A percentile compares a stretch with the other conserved stretches of the same genome.
Evolutionary conservation across 2,113 vertebrate species (phyloP).

Genomic region (Neodon shergylaensis): DNA sequence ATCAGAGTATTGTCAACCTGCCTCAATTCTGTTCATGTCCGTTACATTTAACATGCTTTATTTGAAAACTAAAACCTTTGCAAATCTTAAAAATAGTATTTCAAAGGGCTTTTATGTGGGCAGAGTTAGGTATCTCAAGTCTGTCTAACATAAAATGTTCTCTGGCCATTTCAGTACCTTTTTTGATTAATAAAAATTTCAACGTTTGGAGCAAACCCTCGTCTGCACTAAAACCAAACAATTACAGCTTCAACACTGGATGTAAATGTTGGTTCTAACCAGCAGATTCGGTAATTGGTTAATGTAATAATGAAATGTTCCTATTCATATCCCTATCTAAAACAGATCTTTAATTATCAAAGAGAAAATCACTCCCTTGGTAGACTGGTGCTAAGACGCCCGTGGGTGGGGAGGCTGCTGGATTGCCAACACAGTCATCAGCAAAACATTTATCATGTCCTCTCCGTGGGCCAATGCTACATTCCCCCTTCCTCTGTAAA

Average conservation of each 20-base stretch:
- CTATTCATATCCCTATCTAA: constrained; percentile 78
- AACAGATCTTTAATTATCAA: constrained; percentile 86
- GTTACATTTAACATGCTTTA: not conserved
- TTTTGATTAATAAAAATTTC: constrained; percentile 22
- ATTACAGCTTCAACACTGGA: constrained; percentile 62
- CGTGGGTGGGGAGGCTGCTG: constrained; percentile 87
- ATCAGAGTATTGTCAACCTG: not conserved
- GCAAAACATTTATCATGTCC: constrained; percentile 94
- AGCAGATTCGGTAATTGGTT: constrained; percentile 72
- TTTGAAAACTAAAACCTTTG: not conserved
- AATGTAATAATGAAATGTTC: constrained; percentile 82
- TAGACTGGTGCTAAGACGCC: constrained; percentile 82
- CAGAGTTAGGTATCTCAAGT: not conserved
- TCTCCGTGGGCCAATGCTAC: constrained; percentile 91
- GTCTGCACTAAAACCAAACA: constrained; percentile 44
- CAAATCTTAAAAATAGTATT: constrained; percentile 22
- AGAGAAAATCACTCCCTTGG: constrained; percentile 83
- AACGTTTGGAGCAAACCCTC: constrained; percentile 13
- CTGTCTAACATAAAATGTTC: constrained; percentile 24
- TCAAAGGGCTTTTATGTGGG: not conserved
- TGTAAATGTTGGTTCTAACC: constrained; percentile 76
- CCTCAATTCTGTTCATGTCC: not conserved
- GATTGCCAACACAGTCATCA: constrained; percentile 88
- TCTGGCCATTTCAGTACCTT: constrained; percentile 18
- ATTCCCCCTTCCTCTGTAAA: constrained; percentile 93